These are phyloP conservation scores for Zingel zingel DNA, from an alignment of 2,113 vertebrate species.

Conservation along the genomic window DNA sequence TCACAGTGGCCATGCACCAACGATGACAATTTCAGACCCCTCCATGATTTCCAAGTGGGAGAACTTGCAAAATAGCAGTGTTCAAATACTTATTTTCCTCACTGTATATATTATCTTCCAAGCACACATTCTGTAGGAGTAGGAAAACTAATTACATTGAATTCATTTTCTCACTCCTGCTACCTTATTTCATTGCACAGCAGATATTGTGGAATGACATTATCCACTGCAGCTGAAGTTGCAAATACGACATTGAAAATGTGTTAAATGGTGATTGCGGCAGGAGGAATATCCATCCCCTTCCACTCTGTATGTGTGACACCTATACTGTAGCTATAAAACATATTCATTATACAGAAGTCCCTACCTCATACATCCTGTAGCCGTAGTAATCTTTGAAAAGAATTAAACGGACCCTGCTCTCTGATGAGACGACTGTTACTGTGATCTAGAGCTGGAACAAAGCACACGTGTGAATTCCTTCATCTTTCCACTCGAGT, in stretches of 20 bases:
- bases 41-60: too few relatives aligned
- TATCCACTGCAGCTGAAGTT: constrained; percentile 48
- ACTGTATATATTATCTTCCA: not conserved
- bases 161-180: constrained; percentile 22
- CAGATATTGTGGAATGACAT: constrained; percentile 41
- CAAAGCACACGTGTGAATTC: constrained; percentile 25
- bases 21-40: too few relatives aligned
- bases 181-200: constrained; percentile 35
- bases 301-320: constrained; percentile 52
- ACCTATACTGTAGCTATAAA: constrained; percentile 55
- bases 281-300: constrained; percentile 39
- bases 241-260: constrained; percentile 50
- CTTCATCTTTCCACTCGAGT: constrained; percentile 38
- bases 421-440: constrained; percentile 47
- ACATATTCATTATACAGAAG: constrained; percentile 56
- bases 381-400: constrained; percentile 51
- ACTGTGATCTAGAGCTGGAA: constrained; percentile 62
- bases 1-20: too few relatives aligned
- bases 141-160: constrained; percentile 8
- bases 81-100: too few relatives aligned
- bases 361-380: constrained; percentile 17
- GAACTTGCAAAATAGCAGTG: too few relatives aligned
- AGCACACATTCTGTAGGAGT: not conserved
- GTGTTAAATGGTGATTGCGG: constrained; percentile 53
- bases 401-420: constrained; percentile 53